Conservation (phyloP, 2,888 invertebrate genomes). For the Apodemia mormo region DNA sequence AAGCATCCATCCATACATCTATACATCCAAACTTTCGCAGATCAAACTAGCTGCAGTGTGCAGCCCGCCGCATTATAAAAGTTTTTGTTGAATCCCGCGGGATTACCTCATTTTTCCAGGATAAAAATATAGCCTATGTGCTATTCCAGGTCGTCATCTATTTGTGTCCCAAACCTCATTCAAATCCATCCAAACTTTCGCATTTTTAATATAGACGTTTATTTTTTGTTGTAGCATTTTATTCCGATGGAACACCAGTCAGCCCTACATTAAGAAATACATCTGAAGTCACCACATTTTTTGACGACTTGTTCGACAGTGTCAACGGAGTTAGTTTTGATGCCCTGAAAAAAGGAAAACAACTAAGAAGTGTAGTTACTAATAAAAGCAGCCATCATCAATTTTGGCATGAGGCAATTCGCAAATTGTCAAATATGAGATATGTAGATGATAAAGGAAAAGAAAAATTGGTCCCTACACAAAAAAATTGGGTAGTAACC, state of each 20-base stretch:
- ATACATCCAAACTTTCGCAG: too few species aligned
- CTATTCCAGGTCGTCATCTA: too few species aligned
- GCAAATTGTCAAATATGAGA: constrained; percentile 25
- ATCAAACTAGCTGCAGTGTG: too few species aligned
- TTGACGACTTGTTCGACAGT: constrained; percentile 30
- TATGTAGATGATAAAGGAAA: constrained; percentile 22
- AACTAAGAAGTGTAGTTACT: constrained; percentile 26
- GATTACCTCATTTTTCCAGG: too few species aligned
- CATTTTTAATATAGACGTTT: not conserved
- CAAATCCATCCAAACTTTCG: not conserved
- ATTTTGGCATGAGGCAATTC: constrained; percentile 28
- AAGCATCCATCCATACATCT: too few species aligned
- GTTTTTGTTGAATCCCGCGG: too few species aligned
- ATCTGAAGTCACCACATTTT: constrained; percentile 24
- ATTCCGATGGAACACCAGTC: constrained; percentile 22
- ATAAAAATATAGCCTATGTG: too few species aligned
- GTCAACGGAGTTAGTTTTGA: constrained; percentile 26
- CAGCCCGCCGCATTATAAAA: too few species aligned
- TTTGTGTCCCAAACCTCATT: too few species aligned
- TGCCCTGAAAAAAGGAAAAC: constrained; percentile 30
- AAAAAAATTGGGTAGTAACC: constrained; percentile 16
- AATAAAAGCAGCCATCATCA: constrained; percentile 21
- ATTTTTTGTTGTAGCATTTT: constrained; percentile 23
- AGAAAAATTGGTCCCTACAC: constrained; percentile 16
- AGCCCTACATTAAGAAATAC: constrained; percentile 31